Conservation (phyloP, 1,140 invertebrate species). For the Aradophagus sp. region DNA sequence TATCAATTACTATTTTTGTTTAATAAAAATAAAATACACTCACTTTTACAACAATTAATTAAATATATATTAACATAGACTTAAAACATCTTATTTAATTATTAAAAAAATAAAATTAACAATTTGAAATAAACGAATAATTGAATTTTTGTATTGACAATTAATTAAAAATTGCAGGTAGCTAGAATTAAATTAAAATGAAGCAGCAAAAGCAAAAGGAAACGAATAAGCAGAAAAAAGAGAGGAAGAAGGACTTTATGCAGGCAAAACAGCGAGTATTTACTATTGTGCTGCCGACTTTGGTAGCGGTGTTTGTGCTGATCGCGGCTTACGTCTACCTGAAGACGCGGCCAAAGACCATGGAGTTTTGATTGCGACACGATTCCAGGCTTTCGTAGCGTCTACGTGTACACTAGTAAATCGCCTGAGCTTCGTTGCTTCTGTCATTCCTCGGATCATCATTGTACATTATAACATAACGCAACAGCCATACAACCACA, state of each 20-base stretch:
- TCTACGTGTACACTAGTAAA: constrained; percentile 52
- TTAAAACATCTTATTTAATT: too few species aligned
- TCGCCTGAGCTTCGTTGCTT: constrained; percentile 42
- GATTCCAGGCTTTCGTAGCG: constrained; percentile 36
- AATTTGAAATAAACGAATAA: too few species aligned
- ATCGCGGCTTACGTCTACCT: constrained; percentile 85
- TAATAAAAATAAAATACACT: too few species aligned
- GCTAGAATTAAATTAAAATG: constrained; percentile 75
- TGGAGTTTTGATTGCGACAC: constrained; percentile 65
- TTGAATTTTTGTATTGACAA: too few species aligned
- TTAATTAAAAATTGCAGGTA: too few species aligned
- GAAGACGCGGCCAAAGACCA: constrained; percentile 80
- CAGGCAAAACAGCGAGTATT: constrained; percentile 85
- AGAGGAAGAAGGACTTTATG: constrained; percentile 86
- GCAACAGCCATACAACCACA: too few species aligned
- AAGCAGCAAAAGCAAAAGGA: constrained; percentile 88
- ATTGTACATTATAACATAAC: constrained; percentile 16
- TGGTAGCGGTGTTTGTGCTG: constrained; percentile 81
- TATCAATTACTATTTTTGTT: too few species aligned
- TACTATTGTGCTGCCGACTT: constrained; percentile 83
- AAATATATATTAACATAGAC: too few species aligned
- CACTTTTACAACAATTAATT: too few species aligned
- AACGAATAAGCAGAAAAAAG: constrained; percentile 87
- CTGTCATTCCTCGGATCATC: constrained; percentile 32
- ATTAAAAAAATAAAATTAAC: too few species aligned